phyloP scores from a whole-genome alignment of 2,113 vertebrate species.

The Microcebus ravelobensis region DNA sequence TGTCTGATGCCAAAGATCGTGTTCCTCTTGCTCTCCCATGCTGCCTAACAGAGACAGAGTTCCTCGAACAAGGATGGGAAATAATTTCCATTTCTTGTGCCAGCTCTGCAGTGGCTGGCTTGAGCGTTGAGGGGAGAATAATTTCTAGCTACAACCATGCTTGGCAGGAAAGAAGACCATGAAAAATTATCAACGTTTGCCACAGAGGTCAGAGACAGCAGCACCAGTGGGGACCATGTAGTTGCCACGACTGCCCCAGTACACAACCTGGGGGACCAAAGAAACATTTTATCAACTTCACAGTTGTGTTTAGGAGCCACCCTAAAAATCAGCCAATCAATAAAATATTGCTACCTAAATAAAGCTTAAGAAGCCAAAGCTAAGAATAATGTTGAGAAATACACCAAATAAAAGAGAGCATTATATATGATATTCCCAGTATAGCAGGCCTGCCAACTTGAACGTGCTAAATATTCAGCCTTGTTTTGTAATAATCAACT shows the following conservation, averaged over 20 bases:
- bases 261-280: background rate
- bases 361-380: background rate
- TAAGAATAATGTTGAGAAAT: background rate
- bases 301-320: background rate
- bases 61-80: background rate
- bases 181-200: background rate
- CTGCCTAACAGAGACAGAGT: background rate
- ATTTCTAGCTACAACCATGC: background rate
- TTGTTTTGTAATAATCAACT: background rate
- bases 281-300: background rate
- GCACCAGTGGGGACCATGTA: background rate
- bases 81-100: background rate
- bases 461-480: background rate
- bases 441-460: background rate
- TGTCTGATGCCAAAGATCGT: background rate
- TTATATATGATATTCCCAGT: background rate
- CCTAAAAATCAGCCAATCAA: background rate
- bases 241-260: background rate
- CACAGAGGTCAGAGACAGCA: background rate
- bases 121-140: conserved; percentile 20
- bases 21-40: background rate
- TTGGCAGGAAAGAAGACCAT: conserved; percentile 21
- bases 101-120: background rate
- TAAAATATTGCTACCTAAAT: background rate
- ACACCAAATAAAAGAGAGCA: background rate